Percentiles rank a stretch among this genome's conserved stretches.
Conservation (phyloP, 2,797 vertebrate genomes). For the Threskiornis aethiopicus region DNA sequence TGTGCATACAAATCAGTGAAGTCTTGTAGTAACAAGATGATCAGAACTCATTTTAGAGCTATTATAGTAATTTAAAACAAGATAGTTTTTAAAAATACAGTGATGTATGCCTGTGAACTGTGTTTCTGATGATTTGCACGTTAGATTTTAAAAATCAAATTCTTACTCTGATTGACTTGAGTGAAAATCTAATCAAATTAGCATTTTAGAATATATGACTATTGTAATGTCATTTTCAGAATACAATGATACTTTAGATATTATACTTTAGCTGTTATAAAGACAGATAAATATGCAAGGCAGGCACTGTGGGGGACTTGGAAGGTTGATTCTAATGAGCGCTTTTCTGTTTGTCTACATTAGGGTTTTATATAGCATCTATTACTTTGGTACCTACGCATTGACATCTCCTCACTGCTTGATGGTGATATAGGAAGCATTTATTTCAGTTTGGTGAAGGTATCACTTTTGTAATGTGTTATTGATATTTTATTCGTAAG, state of each 20-base stretch:
- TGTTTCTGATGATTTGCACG: not conserved
- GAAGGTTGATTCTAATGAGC: not conserved
- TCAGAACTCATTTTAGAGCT: conserved; percentile 9
- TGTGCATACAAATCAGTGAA: not conserved
- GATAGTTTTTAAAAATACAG: not conserved
- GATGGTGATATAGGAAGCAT: not conserved
- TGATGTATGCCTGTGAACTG: not conserved
- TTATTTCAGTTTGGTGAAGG: not conserved
- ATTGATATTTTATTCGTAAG: not conserved
- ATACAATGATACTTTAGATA: not conserved
- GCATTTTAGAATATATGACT: not conserved
- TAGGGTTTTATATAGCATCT: not conserved
- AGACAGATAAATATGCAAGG: not conserved
- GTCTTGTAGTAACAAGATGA: not conserved
- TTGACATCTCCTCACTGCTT: not conserved
- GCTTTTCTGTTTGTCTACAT: not conserved
- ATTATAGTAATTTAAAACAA: conserved; percentile 14
- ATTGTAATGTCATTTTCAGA: not conserved
- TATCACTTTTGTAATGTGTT: not conserved
- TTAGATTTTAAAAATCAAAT: conserved; percentile 9
- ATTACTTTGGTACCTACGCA: not conserved
- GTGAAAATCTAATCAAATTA: conserved; percentile 40
- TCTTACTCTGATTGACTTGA: not conserved
- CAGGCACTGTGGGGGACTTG: not conserved
- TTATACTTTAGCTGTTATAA: not conserved